phyloP scores from a whole-genome alignment of 2,888 invertebrate species.

The Euzetes globulus region DNA sequence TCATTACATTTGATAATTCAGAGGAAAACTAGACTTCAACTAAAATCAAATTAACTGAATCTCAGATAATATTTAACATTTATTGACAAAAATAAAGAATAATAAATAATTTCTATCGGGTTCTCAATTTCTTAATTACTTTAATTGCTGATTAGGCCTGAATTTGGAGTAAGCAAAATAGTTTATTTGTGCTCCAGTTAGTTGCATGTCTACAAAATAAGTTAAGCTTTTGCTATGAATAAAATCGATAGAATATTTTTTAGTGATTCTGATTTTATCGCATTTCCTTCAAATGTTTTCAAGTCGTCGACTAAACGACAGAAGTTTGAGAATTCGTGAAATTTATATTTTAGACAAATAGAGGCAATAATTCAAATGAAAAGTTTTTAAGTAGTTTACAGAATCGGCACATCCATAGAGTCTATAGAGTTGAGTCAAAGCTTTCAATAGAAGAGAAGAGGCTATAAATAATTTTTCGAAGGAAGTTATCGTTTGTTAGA shows the following conservation, averaged over 20 bases:
- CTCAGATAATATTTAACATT: too few relatives aligned
- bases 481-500: conserved; percentile 1
- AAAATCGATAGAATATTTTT: too few relatives aligned
- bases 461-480: conserved; percentile 1
- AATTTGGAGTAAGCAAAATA: neutral
- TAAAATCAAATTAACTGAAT: too few relatives aligned
- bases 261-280: too few relatives aligned
- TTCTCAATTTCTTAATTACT: too few relatives aligned
- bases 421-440: neutral
- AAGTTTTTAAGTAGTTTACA: neutral
- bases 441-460: neutral
- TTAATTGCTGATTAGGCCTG: neutral
- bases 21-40: too few relatives aligned
- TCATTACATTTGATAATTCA: too few relatives aligned
- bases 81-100: too few relatives aligned
- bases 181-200: neutral
- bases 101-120: too few relatives aligned
- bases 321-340: neutral
- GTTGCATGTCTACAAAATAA: too few relatives aligned
- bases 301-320: neutral
- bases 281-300: too few relatives aligned
- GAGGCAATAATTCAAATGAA: neutral
- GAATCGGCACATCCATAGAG: neutral
- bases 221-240: neutral
- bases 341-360: neutral